phyloP scores from a whole-genome alignment of 2,888 invertebrate genomes.

The Odontocolon sp. region DNA sequence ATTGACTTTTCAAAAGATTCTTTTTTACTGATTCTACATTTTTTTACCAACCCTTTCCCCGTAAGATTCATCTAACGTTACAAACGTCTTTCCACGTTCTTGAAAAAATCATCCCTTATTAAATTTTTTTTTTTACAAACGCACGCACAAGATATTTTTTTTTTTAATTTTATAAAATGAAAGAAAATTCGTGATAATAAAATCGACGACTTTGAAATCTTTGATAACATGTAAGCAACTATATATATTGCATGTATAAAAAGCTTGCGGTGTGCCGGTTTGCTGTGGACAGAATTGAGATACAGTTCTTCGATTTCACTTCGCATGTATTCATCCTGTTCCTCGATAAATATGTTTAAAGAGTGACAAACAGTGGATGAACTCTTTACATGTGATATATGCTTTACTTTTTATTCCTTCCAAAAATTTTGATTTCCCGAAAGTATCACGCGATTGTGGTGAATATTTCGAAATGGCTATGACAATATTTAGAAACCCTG shows the following conservation, averaged over 20 bases:
- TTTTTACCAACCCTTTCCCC: no score
- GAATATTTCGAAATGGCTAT: slow-evolving; percentile 16
- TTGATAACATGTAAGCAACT: slow-evolving; percentile 1
- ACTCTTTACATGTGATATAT: slow-evolving; percentile 5
- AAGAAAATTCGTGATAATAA: background rate
- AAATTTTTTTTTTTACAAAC: background rate
- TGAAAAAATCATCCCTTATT: background rate
- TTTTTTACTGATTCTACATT: background rate
- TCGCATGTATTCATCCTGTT: slow-evolving; percentile 9
- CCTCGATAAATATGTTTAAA: slow-evolving; percentile 17
- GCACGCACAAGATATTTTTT: background rate
- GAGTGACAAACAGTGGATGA: slow-evolving; percentile 48
- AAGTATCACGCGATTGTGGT: slow-evolving; percentile 28
- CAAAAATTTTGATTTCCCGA: slow-evolving; percentile 13
- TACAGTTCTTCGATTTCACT: slow-evolving; percentile 11
- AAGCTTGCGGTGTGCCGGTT: slow-evolving; percentile 8
- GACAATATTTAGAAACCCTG: slow-evolving; percentile 1
- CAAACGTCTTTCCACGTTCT: no score
- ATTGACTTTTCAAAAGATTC: background rate
- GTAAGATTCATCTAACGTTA: no score
- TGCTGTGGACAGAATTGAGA: background rate
- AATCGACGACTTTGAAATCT: background rate
- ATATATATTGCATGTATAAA: slow-evolving; percentile 11
- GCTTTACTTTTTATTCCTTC: background rate
- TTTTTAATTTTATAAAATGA: background rate